A percentile compares a stretch with the other conserved stretches of the same genome.
These are phyloP conservation scores for Criorhina ranunculi DNA, from an alignment of 2,888 invertebrate species.

Conservation along the genomic window DNA sequence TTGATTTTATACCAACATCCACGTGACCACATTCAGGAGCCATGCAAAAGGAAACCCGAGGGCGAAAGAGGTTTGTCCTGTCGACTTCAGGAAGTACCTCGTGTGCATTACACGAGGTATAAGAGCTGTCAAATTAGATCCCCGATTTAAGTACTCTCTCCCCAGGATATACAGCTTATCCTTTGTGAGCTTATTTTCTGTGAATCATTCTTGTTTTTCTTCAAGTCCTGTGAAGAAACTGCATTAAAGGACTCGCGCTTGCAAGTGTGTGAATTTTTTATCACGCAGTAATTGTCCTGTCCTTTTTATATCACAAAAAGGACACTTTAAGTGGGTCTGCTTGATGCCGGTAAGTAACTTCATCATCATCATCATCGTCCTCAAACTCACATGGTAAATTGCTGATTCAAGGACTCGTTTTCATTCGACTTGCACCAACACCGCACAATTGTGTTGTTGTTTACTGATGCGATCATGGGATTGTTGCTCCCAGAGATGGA, in stretches of 20 bases:
- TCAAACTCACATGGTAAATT: constrained; percentile 29
- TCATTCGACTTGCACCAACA: constrained; percentile 5
- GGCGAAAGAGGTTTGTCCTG: constrained; percentile 6
- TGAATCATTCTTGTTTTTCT: neutral
- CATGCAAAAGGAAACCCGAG: constrained; percentile 8
- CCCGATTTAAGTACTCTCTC: constrained; percentile 6
- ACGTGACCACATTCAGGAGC: constrained; percentile 8
- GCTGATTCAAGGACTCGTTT: constrained; percentile 32
- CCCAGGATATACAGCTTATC: neutral
- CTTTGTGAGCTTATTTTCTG: constrained; percentile 23
- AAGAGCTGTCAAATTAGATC: constrained; percentile 31
- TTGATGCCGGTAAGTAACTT: constrained; percentile 42
- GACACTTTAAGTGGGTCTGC: constrained; percentile 1
- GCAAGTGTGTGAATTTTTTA: neutral
- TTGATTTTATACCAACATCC: constrained; percentile 5
- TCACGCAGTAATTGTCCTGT: constrained; percentile 19
- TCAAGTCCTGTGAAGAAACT: no score
- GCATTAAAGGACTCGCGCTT: no score
- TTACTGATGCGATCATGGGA: constrained; percentile 38
- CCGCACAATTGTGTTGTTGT: constrained; percentile 28
- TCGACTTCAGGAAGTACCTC: constrained; percentile 7
- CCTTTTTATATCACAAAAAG: constrained; percentile 1
- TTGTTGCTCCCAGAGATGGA: constrained; percentile 30
- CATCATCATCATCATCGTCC: constrained; percentile 37
- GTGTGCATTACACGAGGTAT: constrained; percentile 2